Evolutionary conservation across 2,113 vertebrate species (phyloP), one percentile per base, ranked within the genome.

Genomic region (Spheniscus mendiculus): DNA sequence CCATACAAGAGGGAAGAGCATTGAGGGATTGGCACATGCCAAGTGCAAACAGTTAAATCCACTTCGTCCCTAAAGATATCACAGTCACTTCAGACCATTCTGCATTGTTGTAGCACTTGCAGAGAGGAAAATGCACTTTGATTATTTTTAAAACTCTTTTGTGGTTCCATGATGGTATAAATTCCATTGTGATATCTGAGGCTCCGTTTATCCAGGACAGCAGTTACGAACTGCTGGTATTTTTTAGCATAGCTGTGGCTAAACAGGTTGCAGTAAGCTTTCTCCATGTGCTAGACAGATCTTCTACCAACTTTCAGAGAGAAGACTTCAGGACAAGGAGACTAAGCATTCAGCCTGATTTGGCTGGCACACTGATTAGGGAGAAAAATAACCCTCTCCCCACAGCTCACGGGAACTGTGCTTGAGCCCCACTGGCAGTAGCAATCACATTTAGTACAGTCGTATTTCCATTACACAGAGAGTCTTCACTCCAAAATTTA

Each of bases 401-500:
- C 59, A 67, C 11, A 88, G 63, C 49, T 83, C 6, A 5, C 1
- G 1, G n/a, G 55, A 95, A 58, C 32, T 20, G 21, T 74, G 40
- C 47, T 52, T 77, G 52, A 92, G 72, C 29, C 76, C 44, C 73
- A 50, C 47, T 47, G 85, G 83, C 61, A 89, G 69, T 5, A 81
- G 89, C 70, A 94, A 97, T 87, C 84, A 78, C 63, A 94, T 86
- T 85, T 76, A 82, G 63, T 59, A 59, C 69, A 83, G 52, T 23
- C 1, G 0, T 80, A 89, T 87, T 93, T 91, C 50, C 62, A 90
- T 84, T 94, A 76, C 66, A 89, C 27, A 83, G 58, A 77, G 30
- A 90, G 30, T 65, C 71, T 94, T 72, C 66, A 49, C 66, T 86
- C 82, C 76, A 89, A 71, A 88, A 93, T 96, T 65, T 93, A 96